These are phyloP conservation scores for Crioceris asparagi DNA, from an alignment of 2,888 invertebrate genomes.

Conservation along the genomic window DNA sequence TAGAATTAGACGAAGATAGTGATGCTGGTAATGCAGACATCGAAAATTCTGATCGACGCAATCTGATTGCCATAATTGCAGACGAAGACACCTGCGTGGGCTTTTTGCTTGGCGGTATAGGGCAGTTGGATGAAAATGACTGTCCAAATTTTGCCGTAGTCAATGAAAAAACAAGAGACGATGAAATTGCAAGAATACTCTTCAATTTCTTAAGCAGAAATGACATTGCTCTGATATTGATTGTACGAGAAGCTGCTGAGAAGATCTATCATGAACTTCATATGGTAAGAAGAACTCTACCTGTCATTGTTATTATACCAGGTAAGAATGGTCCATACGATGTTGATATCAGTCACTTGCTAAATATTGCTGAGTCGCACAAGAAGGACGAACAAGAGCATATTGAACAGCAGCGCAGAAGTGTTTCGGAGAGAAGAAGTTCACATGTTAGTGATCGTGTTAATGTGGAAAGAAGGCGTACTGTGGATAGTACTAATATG, in stretches of 20 bases:
- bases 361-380: neutral
- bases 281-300: neutral
- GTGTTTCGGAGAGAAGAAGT: slow-evolving; percentile 2
- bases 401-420: slow-evolving; percentile 1
- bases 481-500: too few relatives aligned
- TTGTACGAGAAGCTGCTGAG: neutral
- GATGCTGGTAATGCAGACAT: too few relatives aligned
- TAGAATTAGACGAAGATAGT: too few relatives aligned
- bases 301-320: neutral
- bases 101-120: neutral
- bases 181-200: neutral
- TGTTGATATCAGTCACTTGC: neutral
- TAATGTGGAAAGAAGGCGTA: too few relatives aligned
- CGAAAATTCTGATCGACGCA: too few relatives aligned
- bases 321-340: neutral
- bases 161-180: neutral
- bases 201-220: neutral
- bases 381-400: neutral
- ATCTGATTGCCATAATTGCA: neutral
- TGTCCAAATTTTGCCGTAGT: neutral
- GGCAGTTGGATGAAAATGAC: neutral
- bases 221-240: neutral
- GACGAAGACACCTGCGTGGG: neutral
- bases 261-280: neutral
- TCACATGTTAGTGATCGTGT: too few relatives aligned